Evolutionary conservation across 2,113 vertebrate genomes (phyloP).

Genomic region (Labeo catla): DNA sequence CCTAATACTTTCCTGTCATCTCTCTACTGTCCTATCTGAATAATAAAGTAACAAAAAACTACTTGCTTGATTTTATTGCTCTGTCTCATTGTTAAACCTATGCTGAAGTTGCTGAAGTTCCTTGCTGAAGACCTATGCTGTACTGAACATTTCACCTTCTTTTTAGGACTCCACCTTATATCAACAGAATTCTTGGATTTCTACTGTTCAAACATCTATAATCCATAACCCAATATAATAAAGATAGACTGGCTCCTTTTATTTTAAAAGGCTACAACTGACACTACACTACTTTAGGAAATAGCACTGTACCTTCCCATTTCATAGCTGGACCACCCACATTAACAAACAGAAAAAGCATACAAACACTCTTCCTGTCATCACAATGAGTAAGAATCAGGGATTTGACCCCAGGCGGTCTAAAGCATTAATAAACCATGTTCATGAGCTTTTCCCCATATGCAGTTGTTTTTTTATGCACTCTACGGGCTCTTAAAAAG

Average conservation of each 20-base stretch:
- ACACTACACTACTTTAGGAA: slow-evolving; percentile 59
- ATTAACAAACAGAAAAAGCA: slow-evolving; percentile 75
- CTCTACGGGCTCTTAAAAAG: background rate
- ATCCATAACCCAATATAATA: background rate
- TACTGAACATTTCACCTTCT: background rate
- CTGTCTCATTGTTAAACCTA: background rate
- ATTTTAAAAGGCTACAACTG: slow-evolving; percentile 34
- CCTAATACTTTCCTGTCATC: too few relatives aligned
- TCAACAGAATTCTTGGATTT: background rate
- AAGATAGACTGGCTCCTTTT: slow-evolving; percentile 64
- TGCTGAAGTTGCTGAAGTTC: background rate
- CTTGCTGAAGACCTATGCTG: too few relatives aligned
- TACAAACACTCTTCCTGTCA: slow-evolving; percentile 72
- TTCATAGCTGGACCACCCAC: slow-evolving; percentile 81
- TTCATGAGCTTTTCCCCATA: slow-evolving; percentile 38
- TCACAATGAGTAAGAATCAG: slow-evolving; percentile 65
- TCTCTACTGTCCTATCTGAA: too few relatives aligned
- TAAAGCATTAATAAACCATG: slow-evolving; percentile 39
- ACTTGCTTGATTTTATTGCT: background rate
- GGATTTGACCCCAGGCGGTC: slow-evolving; percentile 53
- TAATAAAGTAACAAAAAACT: too few relatives aligned
- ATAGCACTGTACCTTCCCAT: slow-evolving; percentile 64
- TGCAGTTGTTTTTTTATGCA: slow-evolving; percentile 4
- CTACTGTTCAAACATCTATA: background rate
- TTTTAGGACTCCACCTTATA: background rate